Evolutionary conservation across 2,888 invertebrate species (phyloP), one percentile per base, ranked within the genome.

Genomic region (Cantharis lateralis): DNA sequence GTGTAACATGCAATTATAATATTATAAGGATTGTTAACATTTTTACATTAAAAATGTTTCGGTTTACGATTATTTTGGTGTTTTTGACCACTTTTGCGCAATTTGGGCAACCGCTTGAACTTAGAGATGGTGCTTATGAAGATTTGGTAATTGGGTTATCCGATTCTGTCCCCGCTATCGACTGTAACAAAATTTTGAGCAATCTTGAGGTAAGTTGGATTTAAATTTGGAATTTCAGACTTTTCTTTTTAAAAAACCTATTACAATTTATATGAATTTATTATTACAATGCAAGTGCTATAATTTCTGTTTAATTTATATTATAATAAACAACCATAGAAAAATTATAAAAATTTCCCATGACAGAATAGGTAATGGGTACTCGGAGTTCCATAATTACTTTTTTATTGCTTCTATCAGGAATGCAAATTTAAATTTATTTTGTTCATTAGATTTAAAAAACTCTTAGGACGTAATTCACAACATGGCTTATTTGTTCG

Each of bases 61-160:
- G 48, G 48, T 48, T n/a, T 48, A 48, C 48, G 48, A 48, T 48
- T 48, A 48, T 48, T n/a, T 48, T 74, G 10, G 15, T 61, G 28
- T n/a, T 77, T 77, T 69, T 77, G 68, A 13, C 66, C 1, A 10
- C 48, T 74, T 64, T 75, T 15, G 76, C 76, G 63, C 75, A 63
- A 66, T 77, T 68, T 28, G 71, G 69, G 28, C 76, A 73, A 28
- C 75, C 80, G 18, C 80, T 88, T 78, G 87, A 88, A 73, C 81
- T 89, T 79, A 85, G 83, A 73, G 86, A 88, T 80, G 88, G 89
- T 18, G 90, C 88, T 71, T 90, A 90, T 82, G 89, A 89, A 79
- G 89, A 89, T 78, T 84, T 90, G 76, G 88, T 89, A 18, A 85
- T 90, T 74, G 83, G 87, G 78, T 86, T 90, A 63, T 84, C 87